These are phyloP conservation scores for Willowsia nigromaculata DNA, from an alignment of 2,888 invertebrate genomes.

Conservation along the genomic window DNA sequence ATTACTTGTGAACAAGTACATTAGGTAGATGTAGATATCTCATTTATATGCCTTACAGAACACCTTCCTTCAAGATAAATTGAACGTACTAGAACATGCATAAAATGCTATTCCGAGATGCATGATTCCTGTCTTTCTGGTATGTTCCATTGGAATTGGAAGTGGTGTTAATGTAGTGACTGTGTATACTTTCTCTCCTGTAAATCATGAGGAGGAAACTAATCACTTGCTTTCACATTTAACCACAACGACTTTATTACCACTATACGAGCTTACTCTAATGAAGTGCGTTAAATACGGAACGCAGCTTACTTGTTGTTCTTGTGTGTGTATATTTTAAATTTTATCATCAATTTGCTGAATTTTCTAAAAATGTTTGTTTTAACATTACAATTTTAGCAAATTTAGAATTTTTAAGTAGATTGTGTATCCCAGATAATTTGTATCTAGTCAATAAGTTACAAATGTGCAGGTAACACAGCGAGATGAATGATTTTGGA, in stretches of 20 bases:
- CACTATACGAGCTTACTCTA: too few relatives aligned
- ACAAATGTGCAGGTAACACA: background rate
- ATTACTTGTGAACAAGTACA: too few relatives aligned
- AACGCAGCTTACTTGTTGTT: too few relatives aligned
- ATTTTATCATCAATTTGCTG: too few relatives aligned
- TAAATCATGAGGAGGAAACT: conserved; percentile 37
- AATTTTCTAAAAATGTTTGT: too few relatives aligned
- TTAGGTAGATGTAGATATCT: too few relatives aligned
- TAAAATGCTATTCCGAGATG: background rate
- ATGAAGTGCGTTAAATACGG: too few relatives aligned
- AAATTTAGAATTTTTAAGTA: too few relatives aligned
- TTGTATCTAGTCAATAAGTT: too few relatives aligned
- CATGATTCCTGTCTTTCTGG: background rate
- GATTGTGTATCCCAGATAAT: too few relatives aligned
- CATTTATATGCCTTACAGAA: background rate
- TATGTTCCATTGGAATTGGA: background rate
- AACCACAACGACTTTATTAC: background rate
- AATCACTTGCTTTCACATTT: conserved; percentile 54
- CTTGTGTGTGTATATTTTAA: too few relatives aligned
- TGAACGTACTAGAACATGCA: background rate
- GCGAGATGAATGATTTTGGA: background rate
- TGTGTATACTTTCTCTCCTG: background rate
- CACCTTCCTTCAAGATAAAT: background rate
- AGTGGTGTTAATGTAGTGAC: background rate
- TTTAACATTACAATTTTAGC: too few relatives aligned